phyloP scores from a whole-genome alignment of 2,888 invertebrate genomes.

The Netelia virgata region DNA sequence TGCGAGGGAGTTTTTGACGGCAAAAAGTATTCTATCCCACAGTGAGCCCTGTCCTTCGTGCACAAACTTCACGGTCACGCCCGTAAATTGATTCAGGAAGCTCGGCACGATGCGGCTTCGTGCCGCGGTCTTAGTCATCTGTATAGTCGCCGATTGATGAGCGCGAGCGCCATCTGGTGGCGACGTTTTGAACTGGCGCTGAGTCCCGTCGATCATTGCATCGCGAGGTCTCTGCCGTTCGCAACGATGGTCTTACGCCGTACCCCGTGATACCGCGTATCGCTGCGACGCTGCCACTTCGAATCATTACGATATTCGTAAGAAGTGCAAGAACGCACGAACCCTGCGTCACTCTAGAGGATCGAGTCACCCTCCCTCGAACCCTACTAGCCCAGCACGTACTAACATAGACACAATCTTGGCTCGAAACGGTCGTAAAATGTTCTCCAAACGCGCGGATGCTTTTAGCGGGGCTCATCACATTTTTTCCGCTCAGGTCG shows the following conservation, averaged over 20 bases:
- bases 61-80: conserved; percentile 22
- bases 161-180: neutral
- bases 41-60: conserved; percentile 24
- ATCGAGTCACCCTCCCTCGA: neutral
- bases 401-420: conserved; percentile 59
- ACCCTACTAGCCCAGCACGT: too few species aligned
- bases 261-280: neutral
- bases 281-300: neutral
- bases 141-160: conserved; percentile 20
- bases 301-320: too few species aligned
- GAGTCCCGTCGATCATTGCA: neutral
- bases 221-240: too few species aligned
- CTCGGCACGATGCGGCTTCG: conserved; percentile 16
- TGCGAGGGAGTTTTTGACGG: conserved; percentile 55
- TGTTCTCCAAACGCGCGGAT: conserved; percentile 69
- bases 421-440: conserved; percentile 68
- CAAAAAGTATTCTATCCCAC: conserved; percentile 4
- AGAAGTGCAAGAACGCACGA: neutral
- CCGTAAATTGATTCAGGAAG: conserved; percentile 19
- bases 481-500: conserved; percentile 70
- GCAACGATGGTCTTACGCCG: neutral
- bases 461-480: conserved; percentile 74
- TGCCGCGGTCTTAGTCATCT: conserved; percentile 20
- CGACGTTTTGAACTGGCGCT: neutral
- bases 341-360: neutral